Conservation (phyloP, 1,140 invertebrate species). For the Harlomillsia oculata region DNA sequence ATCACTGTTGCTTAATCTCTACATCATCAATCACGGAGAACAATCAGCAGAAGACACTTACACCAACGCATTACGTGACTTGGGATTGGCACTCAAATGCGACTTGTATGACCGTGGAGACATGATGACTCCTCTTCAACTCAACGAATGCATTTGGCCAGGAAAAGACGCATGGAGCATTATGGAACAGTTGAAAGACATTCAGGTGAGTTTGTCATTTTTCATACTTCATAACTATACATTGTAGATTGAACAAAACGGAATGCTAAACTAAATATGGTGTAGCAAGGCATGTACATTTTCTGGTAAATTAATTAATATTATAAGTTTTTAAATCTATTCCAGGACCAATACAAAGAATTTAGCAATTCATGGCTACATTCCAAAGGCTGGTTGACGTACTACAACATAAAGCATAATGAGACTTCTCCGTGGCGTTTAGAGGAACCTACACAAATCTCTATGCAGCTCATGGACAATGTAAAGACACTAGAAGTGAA, state of each 20-base stretch:
- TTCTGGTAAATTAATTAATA: too few relatives aligned
- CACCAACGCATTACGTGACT: background rate
- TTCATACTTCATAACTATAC: too few relatives aligned
- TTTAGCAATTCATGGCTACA: too few relatives aligned
- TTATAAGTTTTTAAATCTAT: too few relatives aligned
- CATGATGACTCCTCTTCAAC: background rate
- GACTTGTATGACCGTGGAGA: background rate
- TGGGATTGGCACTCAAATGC: conserved; percentile 10
- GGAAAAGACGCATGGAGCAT: too few relatives aligned
- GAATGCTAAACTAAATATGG: too few relatives aligned
- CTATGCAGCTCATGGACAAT: conserved; percentile 1
- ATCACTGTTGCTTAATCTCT: conserved; percentile 45
- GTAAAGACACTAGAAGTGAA: conserved; percentile 3
- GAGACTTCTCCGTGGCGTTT: conserved; percentile 23
- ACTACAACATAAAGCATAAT: conserved; percentile 12
- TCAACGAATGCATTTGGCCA: background rate
- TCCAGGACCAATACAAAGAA: background rate
- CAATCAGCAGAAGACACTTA: too few relatives aligned
- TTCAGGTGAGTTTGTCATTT: too few relatives aligned
- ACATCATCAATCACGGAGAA: conserved; percentile 8
- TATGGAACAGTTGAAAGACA: too few relatives aligned
- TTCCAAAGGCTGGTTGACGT: conserved; percentile 21
- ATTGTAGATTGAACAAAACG: too few relatives aligned
- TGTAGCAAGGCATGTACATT: too few relatives aligned
- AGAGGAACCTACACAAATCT: conserved; percentile 6